phyloP scores from a whole-genome alignment of 2,888 invertebrate species.

The Odontothrips loti region DNA sequence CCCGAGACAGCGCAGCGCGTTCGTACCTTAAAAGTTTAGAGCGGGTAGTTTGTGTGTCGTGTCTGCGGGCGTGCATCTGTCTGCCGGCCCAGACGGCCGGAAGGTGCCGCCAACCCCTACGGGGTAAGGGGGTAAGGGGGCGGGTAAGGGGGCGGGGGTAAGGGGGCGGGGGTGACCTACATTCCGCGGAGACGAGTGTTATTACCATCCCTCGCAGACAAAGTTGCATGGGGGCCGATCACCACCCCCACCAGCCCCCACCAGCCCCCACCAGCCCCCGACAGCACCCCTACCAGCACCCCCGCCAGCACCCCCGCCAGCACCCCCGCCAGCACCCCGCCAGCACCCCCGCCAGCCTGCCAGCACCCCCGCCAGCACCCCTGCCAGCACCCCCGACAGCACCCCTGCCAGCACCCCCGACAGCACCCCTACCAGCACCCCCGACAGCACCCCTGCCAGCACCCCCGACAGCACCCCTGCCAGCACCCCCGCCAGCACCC shows the following conservation, averaged over 20 bases:
- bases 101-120: not conserved
- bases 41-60: too few relatives aligned
- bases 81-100: not conserved
- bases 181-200: constrained; percentile 7
- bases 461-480: too few relatives aligned
- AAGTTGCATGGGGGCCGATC: constrained; percentile 1
- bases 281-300: not conserved
- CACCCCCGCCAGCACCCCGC: not conserved
- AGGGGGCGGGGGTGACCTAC: not conserved
- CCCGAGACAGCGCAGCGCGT: too few relatives aligned
- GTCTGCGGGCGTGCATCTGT: too few relatives aligned
- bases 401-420: too few relatives aligned
- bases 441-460: too few relatives aligned
- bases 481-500: too few relatives aligned
- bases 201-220: constrained; percentile 16
- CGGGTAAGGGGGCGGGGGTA: not conserved
- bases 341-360: not conserved
- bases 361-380: not conserved
- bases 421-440: too few relatives aligned
- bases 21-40: too few relatives aligned
- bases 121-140: not conserved
- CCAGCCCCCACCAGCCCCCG: not conserved
- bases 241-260: not conserved
- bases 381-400: too few relatives aligned
- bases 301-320: not conserved